Percentiles rank a stretch among this genome's conserved stretches.
These are phyloP conservation scores for Hycleus phaleratus DNA, from an alignment of 1,140 invertebrate genomes.

Conservation along the genomic window DNA sequence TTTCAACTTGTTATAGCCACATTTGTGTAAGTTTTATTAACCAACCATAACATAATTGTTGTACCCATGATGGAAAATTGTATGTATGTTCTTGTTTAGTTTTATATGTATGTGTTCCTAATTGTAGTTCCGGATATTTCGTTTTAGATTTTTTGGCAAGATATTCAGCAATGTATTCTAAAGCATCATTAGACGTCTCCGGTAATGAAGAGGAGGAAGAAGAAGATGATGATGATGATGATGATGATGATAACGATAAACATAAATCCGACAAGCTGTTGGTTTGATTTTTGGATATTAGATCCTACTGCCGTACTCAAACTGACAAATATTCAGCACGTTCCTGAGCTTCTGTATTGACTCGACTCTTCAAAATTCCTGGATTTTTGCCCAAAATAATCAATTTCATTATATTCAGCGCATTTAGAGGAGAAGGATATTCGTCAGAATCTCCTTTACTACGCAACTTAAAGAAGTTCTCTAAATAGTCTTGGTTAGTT, in stretches of 20 bases:
- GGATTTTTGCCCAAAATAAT: conserved; percentile 1
- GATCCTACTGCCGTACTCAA: not conserved
- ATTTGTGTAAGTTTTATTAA: conserved; percentile 5
- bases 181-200: not conserved
- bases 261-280: not conserved
- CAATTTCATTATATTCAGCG: not conserved
- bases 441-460: not conserved
- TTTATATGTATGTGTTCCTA: conserved; percentile 1
- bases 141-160: conserved; percentile 4
- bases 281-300: too few relatives aligned
- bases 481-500: conserved; percentile 1
- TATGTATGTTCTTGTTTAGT: not conserved
- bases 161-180: conserved; percentile 3
- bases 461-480: not conserved
- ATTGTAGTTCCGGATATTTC: not conserved
- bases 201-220: not conserved
- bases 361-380: not conserved
- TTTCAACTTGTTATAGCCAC: too few relatives aligned
- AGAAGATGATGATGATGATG: not conserved
- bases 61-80: not conserved
- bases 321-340: not conserved
- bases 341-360: not conserved
- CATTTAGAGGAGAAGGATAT: not conserved
- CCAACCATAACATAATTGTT: not conserved
- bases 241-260: not conserved